A percentile compares a stretch with the other conserved stretches of the same genome.
These are phyloP conservation scores for Leucoraja ocellata DNA, from an alignment of 2,797 vertebrate species.

Conservation along the genomic window DNA sequence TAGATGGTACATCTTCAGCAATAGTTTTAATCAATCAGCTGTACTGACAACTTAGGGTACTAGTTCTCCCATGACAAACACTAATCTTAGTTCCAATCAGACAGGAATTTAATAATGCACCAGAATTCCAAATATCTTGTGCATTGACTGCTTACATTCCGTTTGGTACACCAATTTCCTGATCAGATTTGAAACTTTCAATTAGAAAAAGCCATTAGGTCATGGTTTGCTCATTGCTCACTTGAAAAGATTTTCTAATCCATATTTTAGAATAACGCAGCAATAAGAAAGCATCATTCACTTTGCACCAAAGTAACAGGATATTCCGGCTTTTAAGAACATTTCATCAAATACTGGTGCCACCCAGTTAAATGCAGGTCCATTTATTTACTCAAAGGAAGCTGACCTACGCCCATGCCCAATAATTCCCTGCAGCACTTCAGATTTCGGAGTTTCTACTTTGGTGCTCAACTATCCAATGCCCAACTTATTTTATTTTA, in stretches of 20 bases:
- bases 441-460: background rate
- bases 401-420: background rate
- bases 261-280: background rate
- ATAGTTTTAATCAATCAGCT: background rate
- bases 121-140: background rate
- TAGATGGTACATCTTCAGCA: background rate
- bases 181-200: background rate
- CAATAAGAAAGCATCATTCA: background rate
- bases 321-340: background rate
- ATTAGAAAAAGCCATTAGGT: background rate
- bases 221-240: background rate
- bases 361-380: background rate
- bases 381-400: background rate
- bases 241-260: background rate
- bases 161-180: background rate
- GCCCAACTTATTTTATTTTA: background rate
- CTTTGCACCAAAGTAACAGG: background rate
- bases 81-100: background rate
- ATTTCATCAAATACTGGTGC: background rate
- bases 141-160: background rate
- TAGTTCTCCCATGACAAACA: background rate
- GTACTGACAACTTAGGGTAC: background rate
- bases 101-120: background rate
- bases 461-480: background rate
- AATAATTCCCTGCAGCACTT: slow-evolving; percentile 9